Base-by-base conservation (phyloP, 2,113 vertebrate genomes). In the Lipophrys pholis region DNA sequence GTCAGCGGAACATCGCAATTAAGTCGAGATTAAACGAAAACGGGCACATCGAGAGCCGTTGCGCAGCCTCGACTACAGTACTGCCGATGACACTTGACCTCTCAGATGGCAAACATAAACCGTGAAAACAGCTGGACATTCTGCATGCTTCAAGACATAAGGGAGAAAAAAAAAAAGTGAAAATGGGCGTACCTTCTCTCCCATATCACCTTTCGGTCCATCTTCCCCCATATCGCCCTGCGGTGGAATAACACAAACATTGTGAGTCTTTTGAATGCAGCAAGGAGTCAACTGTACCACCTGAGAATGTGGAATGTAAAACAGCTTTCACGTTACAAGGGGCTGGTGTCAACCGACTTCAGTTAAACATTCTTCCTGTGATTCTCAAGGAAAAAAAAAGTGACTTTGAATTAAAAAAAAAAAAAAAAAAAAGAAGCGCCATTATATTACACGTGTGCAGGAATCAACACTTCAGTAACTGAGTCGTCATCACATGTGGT, bases 151-250 rank as follows among this genome's bases (percentile, higher is more conserved):
- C 65, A 83, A 77, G 52, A 62, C 60, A 81, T 55, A 69, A 87
- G 45, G 61, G 15, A 72, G 38, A 64, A 35, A 1, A 42, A 59
- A 81, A 73, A 17, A 58, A 14, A 70, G 42, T 35, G 16, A 41
- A 11, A 77, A 74, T 17, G n/a, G n/a, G 17, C 56, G 15, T 95
- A 99, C 97, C 97, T 99, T 99, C 92, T 95, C 95, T 41, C 97
- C 97, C 0, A 84, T 42, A 36, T 96, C 95, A 76, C 97, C 97
- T 90, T 96, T 99, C 3, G 64, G 92, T 40, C 97, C 97, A 15
- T 92, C 93, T 82, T 97, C 95, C 6, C 97, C 97, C 91, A 94
- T 81, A 68, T 98, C 96, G 48, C 97, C 97, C 97, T 99, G 75
- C 16, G 63, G 83, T 10, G 10, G 70, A 75, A 84, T 58, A 52